Base-by-base conservation (phyloP, 2,888 invertebrate species). In the Himalopsyche anomala region DNA sequence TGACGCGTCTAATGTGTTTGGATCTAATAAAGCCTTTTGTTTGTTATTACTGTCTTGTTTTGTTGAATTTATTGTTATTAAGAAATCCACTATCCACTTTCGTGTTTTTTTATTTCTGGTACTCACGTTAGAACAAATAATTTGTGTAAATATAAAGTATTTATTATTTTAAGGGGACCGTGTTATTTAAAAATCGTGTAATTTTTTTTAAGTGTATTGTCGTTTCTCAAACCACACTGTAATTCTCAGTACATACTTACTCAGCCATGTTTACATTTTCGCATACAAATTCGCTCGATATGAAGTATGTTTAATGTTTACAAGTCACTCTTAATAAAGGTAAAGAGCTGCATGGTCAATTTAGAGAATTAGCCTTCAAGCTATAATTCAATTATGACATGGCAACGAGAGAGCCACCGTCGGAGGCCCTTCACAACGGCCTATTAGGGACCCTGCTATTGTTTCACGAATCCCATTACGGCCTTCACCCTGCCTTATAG, bases 341-440 rank as follows among this genome's bases (percentile, higher is more conserved):
- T 81, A 87, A 85, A 88, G 88, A 86, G 87, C 86, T 80, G 81
- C 83, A 87, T 87, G 88, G 88, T 89, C 88, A 89, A 89, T 88
- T 89, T 87, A 82, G 87, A 84, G 87, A 88, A 89, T 89, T 89
- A 86, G 88, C 88, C 88, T 89, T 89, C 86, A 87, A 87, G 87
- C 86, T 88, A 88, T 89, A 89, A 89, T 85, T 89, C 84, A 88
- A 88, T 89, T 89, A 88, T 38, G 54, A 80, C 86, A 84, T 87
- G 83, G 88, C 54, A 87, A 88, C 88, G 80, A 79, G 83, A 51
- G 51, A 51, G 45, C 56, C 82, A 62, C 8, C 69, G 55, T 74
- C 51, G 84, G 83, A 81, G 86, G 74, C 87, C 84, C 85, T 85
- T 82, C 69, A 74, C 82, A 55, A 87, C 85, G 82, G 83, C 86